Conservation (phyloP, 1,140 invertebrate genomes). For the Lutraria rhynchaena region DNA sequence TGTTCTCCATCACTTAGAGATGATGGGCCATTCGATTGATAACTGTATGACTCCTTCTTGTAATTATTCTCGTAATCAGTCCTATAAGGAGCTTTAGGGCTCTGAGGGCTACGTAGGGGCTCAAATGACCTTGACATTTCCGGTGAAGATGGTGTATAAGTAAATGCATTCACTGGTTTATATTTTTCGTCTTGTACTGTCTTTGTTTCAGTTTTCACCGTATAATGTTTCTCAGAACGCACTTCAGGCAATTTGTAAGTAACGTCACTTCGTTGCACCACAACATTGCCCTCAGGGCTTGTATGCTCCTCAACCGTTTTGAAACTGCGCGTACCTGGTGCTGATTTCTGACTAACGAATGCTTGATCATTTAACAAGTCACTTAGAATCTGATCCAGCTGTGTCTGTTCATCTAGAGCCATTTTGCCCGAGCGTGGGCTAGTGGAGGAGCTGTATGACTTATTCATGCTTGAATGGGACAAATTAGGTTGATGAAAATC, state of each 20-base stretch:
- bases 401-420: constrained; percentile 77
- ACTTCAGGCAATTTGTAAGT: constrained; percentile 74
- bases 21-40: constrained; percentile 63
- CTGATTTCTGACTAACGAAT: constrained; percentile 66
- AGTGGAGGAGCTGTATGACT: constrained; percentile 62
- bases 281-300: constrained; percentile 67
- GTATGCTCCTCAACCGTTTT: constrained; percentile 68
- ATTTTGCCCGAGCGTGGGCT: constrained; percentile 61
- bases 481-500: constrained; percentile 15
- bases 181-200: constrained; percentile 48
- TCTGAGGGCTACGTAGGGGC: constrained; percentile 57
- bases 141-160: constrained; percentile 68
- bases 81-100: constrained; percentile 72
- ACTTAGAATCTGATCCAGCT: constrained; percentile 80
- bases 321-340: constrained; percentile 68
- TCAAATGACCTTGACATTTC: constrained; percentile 59
- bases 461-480: constrained; percentile 53
- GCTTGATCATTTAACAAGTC: constrained; percentile 79
- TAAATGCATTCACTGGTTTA: constrained; percentile 70
- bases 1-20: constrained; percentile 65
- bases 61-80: constrained; percentile 76
- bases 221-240: constrained; percentile 73
- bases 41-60: constrained; percentile 59
- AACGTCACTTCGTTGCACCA: constrained; percentile 75
- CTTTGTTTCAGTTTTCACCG: constrained; percentile 66